These are phyloP conservation scores for Sarcophaga bullata DNA, from an alignment of 1,140 invertebrate species.

Conservation along the genomic window DNA sequence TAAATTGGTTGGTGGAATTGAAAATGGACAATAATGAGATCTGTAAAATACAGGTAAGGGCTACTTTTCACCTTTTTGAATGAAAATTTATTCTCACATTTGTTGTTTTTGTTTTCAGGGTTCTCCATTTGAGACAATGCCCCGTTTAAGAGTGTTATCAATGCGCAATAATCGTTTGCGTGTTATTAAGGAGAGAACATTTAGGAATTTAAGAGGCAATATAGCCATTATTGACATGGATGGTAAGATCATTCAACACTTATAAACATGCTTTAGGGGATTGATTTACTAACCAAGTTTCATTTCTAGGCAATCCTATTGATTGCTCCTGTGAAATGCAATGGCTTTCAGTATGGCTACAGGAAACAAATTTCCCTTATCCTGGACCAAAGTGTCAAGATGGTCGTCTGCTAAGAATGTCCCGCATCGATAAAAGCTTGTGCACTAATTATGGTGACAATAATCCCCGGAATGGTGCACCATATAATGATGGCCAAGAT, in stretches of 20 bases:
- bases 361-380: constrained; percentile 73
- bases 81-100: neutral
- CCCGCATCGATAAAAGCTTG: constrained; percentile 75
- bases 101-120: constrained; percentile 59
- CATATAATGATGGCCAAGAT: constrained; percentile 55
- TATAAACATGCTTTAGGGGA: too few relatives aligned
- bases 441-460: constrained; percentile 66
- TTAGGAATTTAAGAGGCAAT: constrained; percentile 79
- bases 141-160: constrained; percentile 80
- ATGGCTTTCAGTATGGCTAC: constrained; percentile 84
- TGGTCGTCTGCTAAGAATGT: constrained; percentile 76
- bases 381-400: constrained; percentile 78
- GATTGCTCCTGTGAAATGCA: constrained; percentile 81
- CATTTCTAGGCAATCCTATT: constrained; percentile 77
- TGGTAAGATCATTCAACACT: constrained; percentile 69
- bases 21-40: constrained; percentile 82
- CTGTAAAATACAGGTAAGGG: constrained; percentile 71
- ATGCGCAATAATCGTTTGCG: constrained; percentile 82
- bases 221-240: constrained; percentile 86
- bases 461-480: constrained; percentile 55
- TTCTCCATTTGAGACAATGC: constrained; percentile 83
- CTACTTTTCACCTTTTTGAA: neutral
- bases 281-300: too few relatives aligned
- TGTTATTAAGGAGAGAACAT: constrained; percentile 78
- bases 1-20: constrained; percentile 87